Evolutionary conservation across 2,113 vertebrate genomes (phyloP), one percentile per base, ranked within the genome.

Genomic region (human): DNA sequence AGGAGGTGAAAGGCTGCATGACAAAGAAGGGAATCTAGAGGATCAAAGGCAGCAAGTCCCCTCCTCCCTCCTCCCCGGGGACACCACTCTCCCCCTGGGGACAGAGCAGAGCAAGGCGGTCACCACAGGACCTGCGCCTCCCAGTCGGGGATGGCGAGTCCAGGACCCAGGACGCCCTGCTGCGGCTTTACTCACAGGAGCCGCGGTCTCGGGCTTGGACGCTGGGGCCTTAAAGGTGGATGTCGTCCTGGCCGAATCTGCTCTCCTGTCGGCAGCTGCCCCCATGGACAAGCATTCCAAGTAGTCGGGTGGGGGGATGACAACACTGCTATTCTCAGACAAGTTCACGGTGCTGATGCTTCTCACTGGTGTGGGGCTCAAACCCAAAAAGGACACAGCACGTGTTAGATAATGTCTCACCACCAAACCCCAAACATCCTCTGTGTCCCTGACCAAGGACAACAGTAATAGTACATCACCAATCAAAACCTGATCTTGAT

Each of bases 241-340:
- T 0, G 96, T 18, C 0, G 72, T 91, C 52, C 83, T 97, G 96
- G 98, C 95, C 32, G 64, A 2, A 5, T 98, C 98, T 0, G 0
- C 32, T 94, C 48, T 97, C 76, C 48, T 96, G 2, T 98, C 98
- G 4, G 99, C 96, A 75, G 93, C 64, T 25, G 57, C 88, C 91
- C 93, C 97, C 25, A 9, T 10, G 50, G 97, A 97, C 1, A 84
- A 1, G 50, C 98, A 82, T 32, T 99, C 99, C 84, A 99, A 96
- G 96, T 99, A 99, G 98, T 99, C 99, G 1, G 99, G 99, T 0
- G 99, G 99, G 0, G 99, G 99, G 82, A 99, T 99, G 90, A 99
- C 94, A 43, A 99, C 98, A 0, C 98, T 97, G 32, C 98, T 98
- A 64, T 99, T 99, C 73, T 99, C 99, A 2, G 98, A 97, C 48